Base-by-base conservation (phyloP, 1,140 invertebrate species). In the Helicoverpa zea region DNA sequence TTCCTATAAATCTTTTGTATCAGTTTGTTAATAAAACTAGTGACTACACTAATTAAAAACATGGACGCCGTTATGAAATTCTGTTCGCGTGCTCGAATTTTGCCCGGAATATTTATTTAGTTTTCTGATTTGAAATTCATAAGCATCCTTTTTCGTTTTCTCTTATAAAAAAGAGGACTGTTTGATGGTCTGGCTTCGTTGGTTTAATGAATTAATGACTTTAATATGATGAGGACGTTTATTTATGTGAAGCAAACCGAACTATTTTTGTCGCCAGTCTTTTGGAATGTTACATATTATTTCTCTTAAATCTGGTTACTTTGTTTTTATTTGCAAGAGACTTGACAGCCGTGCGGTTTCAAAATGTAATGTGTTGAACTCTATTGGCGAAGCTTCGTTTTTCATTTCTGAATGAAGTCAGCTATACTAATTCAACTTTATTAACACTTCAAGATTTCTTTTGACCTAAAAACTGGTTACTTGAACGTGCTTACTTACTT, bases 121-220 rank as follows among this genome's bases (percentile, higher is more conserved):
- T 63, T 52, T 52, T 29, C 61, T 35, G 61, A 63, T 63, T 63
- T 63, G 61, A 63, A 63, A 63, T 63, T 63, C 61, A 63, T 63
- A 14, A 29, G 58, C 58, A 13, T 61, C 23, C 29, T 14, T 35
- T 35, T 63, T 43, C 2, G 23, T 63, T 43, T n/a, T 63, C 18
- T 30, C 23, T 58, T 58, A 58, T 18, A 58, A 58, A 58, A 63
- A 63, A 29, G 29, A 63, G 14, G 61, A n/a, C 52, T n/a, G 30
- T 63, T 63, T 58, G 56, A 58, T 58, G n/a, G 56, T 10, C 18
- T 18, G 56, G 10, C 56, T 58, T 58, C 56, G 56, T 58, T 58
- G 56, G 11, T 58, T 18, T 58, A 18, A 58, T 58, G 56, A 58
- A 58, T 58, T 58, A 58, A 58, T 58, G 56, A 58, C 18, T 58